Evolutionary conservation across 2,888 invertebrate species (phyloP).

Genomic region (Operophtera brumata): DNA sequence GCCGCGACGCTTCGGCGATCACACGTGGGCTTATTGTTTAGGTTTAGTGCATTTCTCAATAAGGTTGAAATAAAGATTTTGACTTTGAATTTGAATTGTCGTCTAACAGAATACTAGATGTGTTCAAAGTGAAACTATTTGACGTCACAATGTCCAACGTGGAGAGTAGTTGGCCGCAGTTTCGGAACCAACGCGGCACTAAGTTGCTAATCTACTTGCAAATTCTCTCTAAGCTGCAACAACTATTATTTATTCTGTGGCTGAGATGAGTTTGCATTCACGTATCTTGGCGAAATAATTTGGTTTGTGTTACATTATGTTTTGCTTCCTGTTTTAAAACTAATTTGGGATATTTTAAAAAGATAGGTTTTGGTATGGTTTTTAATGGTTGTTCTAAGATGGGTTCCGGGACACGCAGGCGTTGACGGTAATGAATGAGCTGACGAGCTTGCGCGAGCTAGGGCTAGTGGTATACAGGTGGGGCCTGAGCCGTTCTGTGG

Average conservation of each 20-base stretch:
- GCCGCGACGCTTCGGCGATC: too few species aligned
- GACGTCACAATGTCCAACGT: conserved; percentile 30
- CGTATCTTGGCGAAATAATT: conserved; percentile 24
- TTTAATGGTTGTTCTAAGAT: not conserved
- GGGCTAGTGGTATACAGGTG: too few species aligned
- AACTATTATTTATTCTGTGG: too few species aligned
- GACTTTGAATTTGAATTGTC: too few species aligned
- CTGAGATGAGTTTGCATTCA: conserved; percentile 21
- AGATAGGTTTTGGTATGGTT: not conserved
- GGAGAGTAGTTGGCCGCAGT: conserved; percentile 17
- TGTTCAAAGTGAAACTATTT: conserved; percentile 20
- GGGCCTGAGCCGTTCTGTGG: too few species aligned
- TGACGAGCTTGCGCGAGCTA: too few species aligned
- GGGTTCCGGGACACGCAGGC: too few species aligned
- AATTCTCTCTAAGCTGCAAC: conserved; percentile 27
- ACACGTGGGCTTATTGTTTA: too few species aligned
- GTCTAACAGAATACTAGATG: not conserved
- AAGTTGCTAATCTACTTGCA: conserved; percentile 38
- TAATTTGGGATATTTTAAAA: not conserved
- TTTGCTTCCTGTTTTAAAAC: not conserved
- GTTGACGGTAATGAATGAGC: too few species aligned
- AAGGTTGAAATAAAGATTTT: too few species aligned
- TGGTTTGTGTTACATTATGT: conserved; percentile 1
- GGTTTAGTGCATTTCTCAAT: too few species aligned
- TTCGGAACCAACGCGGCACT: conserved; percentile 22